Base-by-base conservation (phyloP, 2,113 vertebrate species). In the Desmodus rotundus region DNA sequence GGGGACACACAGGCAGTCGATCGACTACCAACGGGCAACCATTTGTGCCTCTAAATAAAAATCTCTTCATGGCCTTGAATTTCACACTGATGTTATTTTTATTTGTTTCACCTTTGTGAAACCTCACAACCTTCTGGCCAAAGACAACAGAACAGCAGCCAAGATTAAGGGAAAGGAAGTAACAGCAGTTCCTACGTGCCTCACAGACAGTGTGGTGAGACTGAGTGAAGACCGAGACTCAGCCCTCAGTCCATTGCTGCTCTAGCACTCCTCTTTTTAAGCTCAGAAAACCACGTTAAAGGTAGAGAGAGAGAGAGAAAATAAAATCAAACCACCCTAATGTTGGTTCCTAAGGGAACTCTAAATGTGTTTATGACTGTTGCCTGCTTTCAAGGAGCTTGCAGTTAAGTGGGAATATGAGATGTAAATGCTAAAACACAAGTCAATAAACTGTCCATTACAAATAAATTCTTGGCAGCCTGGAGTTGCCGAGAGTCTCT, bases 41-140 rank as follows among this genome's bases (percentile, higher is more conserved):
- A 4, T 54, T 33, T 36, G 5, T 36, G 43, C 36, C 70, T 47
- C 47, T 52, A 45, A 16, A 82, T 36, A 85, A 84, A 85, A 90
- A 93, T 78, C 61, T 67, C 52, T 78, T 80, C 87, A 65, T 88
- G 43, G 45, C 73, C 76, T 87, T 83, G 22, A 78, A 77, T 89
- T 97, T 83, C 54, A 80, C 38, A 67, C 54, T n/a, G 50, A 56
- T 65, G n/a, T 28, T 45, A 91, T 47, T 68, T 43, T 67, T 61
- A 26, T 67, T 36, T 93, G 68, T 78, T 90, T 74, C 45, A 84
- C 63, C 76, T 96, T 72, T 94, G 81, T 76, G 47, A 96, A 91
- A 87, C 14, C 43, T 91, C 31, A 72, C 61, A 91, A 73, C 2
- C n/a, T 84, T 87, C 58, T 8, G 3, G 74, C 31, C 58, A 63